Evolutionary conservation across 2,888 invertebrate species (phyloP).

Genomic region (Baccha elongata): DNA sequence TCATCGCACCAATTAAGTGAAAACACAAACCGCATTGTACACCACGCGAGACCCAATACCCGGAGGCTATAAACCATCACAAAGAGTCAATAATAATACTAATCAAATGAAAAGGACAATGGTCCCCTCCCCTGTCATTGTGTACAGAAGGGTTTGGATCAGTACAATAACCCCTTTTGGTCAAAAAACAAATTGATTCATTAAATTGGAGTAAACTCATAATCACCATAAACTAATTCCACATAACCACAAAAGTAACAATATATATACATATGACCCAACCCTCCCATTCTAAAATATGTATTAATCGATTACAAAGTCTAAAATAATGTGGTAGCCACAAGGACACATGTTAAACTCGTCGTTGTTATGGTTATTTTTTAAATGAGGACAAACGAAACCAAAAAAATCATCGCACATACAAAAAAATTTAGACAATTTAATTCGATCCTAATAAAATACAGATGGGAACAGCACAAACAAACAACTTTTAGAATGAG

Average conservation of each 20-base stretch:
- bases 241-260: constrained; percentile 49
- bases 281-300: not conserved
- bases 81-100: constrained; percentile 15
- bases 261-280: constrained; percentile 2
- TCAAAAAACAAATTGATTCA: constrained; percentile 50
- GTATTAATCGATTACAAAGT: constrained; percentile 39
- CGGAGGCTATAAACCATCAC: constrained; percentile 22
- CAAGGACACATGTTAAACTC: constrained; percentile 50
- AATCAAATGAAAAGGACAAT: constrained; percentile 22
- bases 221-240: constrained; percentile 50
- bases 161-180: not conserved
- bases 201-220: constrained; percentile 57
- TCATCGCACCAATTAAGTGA: constrained; percentile 29
- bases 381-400: not conserved
- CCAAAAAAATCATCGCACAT: not conserved
- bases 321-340: constrained; percentile 56
- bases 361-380: constrained; percentile 11
- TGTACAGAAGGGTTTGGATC: not conserved
- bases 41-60: constrained; percentile 2
- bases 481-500: no score
- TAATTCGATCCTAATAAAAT: constrained; percentile 56
- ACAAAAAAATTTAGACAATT: constrained; percentile 40
- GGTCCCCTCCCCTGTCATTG: not conserved
- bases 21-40: constrained; percentile 45
- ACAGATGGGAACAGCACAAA: constrained; percentile 1